Evolutionary conservation across 2,797 vertebrate species (phyloP), one percentile per base, ranked within the genome.

Genomic region (Rachycentron canadum): DNA sequence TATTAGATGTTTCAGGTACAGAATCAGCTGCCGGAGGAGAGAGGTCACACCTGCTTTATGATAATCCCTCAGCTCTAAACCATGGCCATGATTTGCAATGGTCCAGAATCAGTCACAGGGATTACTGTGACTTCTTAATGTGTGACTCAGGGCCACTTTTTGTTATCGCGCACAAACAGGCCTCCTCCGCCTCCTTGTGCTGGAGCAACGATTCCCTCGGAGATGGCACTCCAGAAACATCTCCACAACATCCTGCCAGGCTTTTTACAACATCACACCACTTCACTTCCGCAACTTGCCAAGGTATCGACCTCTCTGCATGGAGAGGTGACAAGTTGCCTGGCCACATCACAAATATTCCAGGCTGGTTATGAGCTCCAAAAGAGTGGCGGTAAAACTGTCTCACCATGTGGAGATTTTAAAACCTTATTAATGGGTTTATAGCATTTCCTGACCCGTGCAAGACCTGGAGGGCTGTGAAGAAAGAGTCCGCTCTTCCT

Each of bases 71-170:
- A 32, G 62, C 71, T 62, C 70, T 59, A 80, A 90, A 88, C 68
- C 74, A 67, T 38, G 47, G 59, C 63, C 40, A 21, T 71, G 66
- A 88, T 84, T 87, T 79, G 66, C 69, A 75, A 45, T 74, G 65
- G 82, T 75, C 79, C 85, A 76, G 75, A 89, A 92, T 92, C 82
- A 73, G 90, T 91, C 81, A 87, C 59, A 12, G 89, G 87, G 91
- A 94, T 94, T 94, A 94, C 71, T 59, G 36, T 49, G 69, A 87
- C 62, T 89, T 82, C 65, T 82, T 85, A 92, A 87, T 69, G 75
- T 59, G 68, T 75, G 79, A 89, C 69, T 90, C 66, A 43, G 71
- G 85, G 85, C 74, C 62, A 70, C 73, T 80, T 89, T 88, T 84
- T 89, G 86, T 91, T 93, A 91, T 93, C 93, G 0, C 66, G 21